A percentile compares a stretch with the other conserved stretches of the same genome.
These are phyloP conservation scores for Platalea minor DNA, from an alignment of 2,797 vertebrate genomes.

Conservation along the genomic window DNA sequence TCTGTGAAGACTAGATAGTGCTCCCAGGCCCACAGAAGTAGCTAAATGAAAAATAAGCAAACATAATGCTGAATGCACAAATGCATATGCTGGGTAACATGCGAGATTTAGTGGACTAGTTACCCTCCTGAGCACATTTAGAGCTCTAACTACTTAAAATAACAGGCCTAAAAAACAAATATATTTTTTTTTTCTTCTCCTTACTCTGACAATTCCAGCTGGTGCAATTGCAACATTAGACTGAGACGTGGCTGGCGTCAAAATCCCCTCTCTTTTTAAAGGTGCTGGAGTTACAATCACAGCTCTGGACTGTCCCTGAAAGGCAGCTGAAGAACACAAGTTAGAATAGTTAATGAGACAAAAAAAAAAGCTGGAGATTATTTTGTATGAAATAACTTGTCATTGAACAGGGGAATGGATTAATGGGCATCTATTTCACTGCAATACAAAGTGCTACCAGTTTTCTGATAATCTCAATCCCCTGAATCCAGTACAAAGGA, in stretches of 20 bases:
- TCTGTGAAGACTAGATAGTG: not conserved
- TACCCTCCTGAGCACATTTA: not conserved
- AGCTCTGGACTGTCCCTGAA: conserved; percentile 82
- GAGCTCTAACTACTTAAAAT: not conserved
- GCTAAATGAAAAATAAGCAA: not conserved
- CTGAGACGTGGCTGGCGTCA: conserved; percentile 77
- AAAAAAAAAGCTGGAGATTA: not conserved
- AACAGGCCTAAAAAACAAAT: conserved; percentile 32
- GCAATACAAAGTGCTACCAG: not conserved
- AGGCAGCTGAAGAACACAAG: conserved; percentile 76
- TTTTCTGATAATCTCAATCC: not conserved
- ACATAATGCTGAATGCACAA: not conserved
- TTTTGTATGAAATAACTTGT: not conserved
- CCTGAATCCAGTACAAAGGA: not conserved
- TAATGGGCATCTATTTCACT: not conserved
- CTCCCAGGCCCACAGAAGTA: not conserved
- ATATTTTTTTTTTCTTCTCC: conserved; percentile 25
- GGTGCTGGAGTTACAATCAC: conserved; percentile 88
- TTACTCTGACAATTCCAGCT: conserved; percentile 84
- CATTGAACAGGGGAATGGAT: not conserved
- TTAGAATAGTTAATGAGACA: conserved; percentile 29
- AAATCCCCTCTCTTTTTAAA: conserved; percentile 85
- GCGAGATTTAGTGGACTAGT: not conserved
- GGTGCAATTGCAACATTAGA: conserved; percentile 85
- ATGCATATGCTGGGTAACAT: not conserved